These are phyloP conservation scores for Parazoanthus atlanticus DNA, from an alignment of 92 coral and sea anemone genomes.

Conservation along the genomic window DNA sequence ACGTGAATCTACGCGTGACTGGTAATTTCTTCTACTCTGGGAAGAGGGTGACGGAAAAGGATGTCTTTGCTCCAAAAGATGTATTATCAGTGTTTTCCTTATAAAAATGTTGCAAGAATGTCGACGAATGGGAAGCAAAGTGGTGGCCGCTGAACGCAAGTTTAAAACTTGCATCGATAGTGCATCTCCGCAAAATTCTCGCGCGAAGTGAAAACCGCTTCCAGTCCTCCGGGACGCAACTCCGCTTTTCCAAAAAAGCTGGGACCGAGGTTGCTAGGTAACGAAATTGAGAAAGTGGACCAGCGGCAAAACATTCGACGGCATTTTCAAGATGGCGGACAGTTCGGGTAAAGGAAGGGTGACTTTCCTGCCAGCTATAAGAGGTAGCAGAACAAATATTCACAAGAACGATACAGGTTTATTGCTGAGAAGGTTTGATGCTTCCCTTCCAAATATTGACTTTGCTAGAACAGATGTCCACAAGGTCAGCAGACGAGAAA, in stretches of 20 bases:
- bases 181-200: too few relatives aligned
- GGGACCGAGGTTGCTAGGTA: constrained; percentile 45
- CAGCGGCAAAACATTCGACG: constrained; percentile 9
- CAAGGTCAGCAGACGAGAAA: constrained; percentile 77
- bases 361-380: constrained; percentile 51
- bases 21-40: too few relatives aligned
- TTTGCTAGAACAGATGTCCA: constrained; percentile 67
- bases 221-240: neutral
- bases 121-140: too few relatives aligned
- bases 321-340: constrained; percentile 63
- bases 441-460: constrained; percentile 74
- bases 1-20: too few relatives aligned
- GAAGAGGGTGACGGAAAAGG: too few relatives aligned
- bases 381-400: constrained; percentile 18
- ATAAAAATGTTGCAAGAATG: too few relatives aligned
- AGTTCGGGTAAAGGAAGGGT: constrained; percentile 29
- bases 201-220: neutral
- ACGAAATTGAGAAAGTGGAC: constrained; percentile 16
- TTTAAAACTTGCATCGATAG: too few relatives aligned
- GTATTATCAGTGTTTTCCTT: too few relatives aligned
- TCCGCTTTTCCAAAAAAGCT: neutral
- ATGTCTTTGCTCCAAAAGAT: too few relatives aligned
- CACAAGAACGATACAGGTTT: constrained; percentile 44
- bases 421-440: constrained; percentile 51
- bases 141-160: too few relatives aligned